These are phyloP conservation scores for Melanostoma mellinum DNA, from an alignment of 2,888 invertebrate species.

Conservation along the genomic window DNA sequence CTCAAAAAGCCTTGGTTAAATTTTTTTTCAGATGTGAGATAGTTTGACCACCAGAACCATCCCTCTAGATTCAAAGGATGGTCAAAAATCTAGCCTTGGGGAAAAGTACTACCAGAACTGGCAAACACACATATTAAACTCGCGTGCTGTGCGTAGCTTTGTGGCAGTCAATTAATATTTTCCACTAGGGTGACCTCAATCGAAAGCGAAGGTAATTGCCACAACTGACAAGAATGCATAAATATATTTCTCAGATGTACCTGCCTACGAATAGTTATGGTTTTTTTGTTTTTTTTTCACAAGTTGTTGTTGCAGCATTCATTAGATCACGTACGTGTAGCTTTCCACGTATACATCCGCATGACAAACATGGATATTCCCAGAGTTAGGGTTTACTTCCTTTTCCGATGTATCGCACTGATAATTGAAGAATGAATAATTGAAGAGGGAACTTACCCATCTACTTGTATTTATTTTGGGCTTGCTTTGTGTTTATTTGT, in stretches of 20 bases:
- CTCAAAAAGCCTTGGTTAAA: constrained; percentile 22
- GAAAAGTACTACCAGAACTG: constrained; percentile 13
- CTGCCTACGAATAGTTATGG: constrained; percentile 17
- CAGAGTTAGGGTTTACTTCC: constrained; percentile 47
- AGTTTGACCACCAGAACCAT: constrained; percentile 23
- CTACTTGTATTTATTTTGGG: constrained; percentile 38
- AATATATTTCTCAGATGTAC: constrained; percentile 29
- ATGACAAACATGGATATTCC: constrained; percentile 61
- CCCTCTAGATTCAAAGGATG: constrained; percentile 33
- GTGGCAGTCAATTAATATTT: constrained; percentile 60
- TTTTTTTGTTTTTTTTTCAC: constrained; percentile 25
- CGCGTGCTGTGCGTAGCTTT: constrained; percentile 44
- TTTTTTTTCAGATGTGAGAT: constrained; percentile 4
- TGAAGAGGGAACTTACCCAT: constrained; percentile 23
- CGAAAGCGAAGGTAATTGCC: constrained; percentile 66
- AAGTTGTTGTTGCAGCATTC: constrained; percentile 14
- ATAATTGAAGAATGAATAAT: constrained; percentile 57
- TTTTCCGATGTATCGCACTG: constrained; percentile 53
- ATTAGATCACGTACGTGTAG: constrained; percentile 58
- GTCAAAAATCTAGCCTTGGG: constrained; percentile 39
- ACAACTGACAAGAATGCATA: constrained; percentile 63
- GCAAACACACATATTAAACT: constrained; percentile 28
- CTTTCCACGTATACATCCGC: constrained; percentile 23
- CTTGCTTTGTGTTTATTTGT: constrained; percentile 49
- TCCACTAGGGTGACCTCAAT: constrained; percentile 59